Evolutionary conservation across 2,888 invertebrate species (phyloP).

Genomic region (Resseliella maxima): DNA sequence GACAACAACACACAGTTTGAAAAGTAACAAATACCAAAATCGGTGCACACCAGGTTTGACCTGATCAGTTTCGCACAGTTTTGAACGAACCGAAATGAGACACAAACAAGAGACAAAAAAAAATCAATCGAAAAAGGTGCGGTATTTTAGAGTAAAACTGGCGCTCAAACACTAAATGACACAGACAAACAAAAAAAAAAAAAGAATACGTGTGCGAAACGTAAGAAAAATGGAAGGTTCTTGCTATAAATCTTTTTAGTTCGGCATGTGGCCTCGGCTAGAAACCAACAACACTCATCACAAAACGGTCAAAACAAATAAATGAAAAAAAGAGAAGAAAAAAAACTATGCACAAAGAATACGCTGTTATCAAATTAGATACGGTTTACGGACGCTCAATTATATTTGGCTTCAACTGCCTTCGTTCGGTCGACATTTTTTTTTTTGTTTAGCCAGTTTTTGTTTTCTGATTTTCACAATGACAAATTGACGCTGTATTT

Average conservation of each 20-base stretch:
- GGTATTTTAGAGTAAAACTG: background rate
- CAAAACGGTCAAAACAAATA: background rate
- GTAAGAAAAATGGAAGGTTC: conserved; percentile 36
- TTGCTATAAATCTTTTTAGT: conserved; percentile 23
- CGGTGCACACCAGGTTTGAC: background rate
- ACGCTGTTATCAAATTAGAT: conserved; percentile 41
- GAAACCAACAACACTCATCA: background rate
- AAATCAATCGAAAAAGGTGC: background rate
- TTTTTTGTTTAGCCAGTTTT: background rate
- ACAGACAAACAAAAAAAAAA: no score
- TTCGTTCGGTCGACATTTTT: background rate
- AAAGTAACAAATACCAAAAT: background rate
- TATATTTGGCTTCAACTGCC: background rate
- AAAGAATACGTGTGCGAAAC: background rate
- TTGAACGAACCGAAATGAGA: background rate
- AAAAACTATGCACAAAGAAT: background rate
- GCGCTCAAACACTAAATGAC: background rate
- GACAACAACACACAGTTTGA: background rate
- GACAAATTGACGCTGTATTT: conserved; percentile 22
- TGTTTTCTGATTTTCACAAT: conserved; percentile 24
- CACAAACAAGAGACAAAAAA: background rate
- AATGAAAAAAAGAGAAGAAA: background rate
- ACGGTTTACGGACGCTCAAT: conserved; percentile 29
- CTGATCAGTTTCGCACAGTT: conserved; percentile 11
- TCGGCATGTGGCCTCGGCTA: conserved; percentile 27